These are phyloP conservation scores for Linurgus olivaceus DNA, from an alignment of 2,797 vertebrate species.

Conservation along the genomic window DNA sequence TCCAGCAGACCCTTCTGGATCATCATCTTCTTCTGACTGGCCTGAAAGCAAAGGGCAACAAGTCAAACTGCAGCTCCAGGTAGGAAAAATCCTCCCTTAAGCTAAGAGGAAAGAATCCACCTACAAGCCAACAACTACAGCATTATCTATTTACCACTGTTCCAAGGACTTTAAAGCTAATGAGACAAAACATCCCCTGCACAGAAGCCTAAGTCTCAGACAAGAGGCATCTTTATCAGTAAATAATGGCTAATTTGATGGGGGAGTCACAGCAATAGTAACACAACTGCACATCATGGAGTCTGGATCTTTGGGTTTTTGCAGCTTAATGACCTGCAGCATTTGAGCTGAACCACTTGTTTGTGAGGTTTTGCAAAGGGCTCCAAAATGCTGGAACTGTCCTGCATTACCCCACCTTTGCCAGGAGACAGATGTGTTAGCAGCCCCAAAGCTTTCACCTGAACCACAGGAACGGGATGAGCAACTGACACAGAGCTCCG, in stretches of 20 bases:
- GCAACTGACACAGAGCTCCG: background rate
- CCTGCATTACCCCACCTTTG: background rate
- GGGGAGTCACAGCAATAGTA: background rate
- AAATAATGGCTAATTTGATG: background rate
- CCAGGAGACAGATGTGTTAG: fast-evolving
- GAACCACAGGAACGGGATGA: background rate
- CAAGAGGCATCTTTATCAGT: background rate
- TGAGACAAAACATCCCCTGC: background rate
- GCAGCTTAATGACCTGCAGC: background rate
- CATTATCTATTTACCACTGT: background rate
- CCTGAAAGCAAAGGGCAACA: slow-evolving; percentile 70
- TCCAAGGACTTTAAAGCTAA: background rate
- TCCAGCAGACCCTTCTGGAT: slow-evolving; percentile 92
- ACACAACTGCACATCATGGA: background rate
- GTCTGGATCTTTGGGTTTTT: background rate
- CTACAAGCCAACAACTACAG: background rate
- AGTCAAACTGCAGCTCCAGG: background rate
- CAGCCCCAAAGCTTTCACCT: background rate
- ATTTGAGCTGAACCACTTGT: background rate
- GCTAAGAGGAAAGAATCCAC: background rate
- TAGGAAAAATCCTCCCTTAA: background rate
- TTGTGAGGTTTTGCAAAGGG: background rate
- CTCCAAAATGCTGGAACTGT: background rate
- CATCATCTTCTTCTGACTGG: slow-evolving; percentile 94
- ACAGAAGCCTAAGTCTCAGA: background rate